Evolutionary conservation across 1,140 invertebrate genomes (phyloP).

Genomic region (Probaryconus sp.): DNA sequence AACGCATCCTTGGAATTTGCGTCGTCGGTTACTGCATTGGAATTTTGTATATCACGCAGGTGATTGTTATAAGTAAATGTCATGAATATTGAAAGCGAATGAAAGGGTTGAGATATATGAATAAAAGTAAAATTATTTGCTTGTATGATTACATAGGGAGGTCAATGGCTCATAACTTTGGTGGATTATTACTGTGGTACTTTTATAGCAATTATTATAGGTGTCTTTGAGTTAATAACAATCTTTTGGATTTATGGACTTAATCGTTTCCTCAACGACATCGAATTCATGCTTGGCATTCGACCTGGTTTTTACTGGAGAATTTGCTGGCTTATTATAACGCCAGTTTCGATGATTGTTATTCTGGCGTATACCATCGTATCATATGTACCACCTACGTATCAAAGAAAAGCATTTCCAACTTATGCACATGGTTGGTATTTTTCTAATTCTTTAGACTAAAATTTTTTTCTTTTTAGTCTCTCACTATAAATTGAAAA

Average conservation of each 20-base stretch:
- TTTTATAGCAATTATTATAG: constrained; percentile 79
- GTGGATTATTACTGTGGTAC: constrained; percentile 83
- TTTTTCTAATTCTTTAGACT: background rate
- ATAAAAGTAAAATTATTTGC: background rate
- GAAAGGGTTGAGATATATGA: background rate
- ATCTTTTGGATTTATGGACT: constrained; percentile 80
- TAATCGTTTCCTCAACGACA: constrained; percentile 81
- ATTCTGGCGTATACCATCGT: constrained; percentile 82
- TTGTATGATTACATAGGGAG: constrained; percentile 78
- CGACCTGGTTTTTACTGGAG: constrained; percentile 88
- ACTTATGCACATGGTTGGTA: constrained; percentile 70
- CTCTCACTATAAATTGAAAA: no score
- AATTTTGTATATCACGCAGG: constrained; percentile 78
- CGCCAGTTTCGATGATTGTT: constrained; percentile 86
- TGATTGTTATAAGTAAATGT: constrained; percentile 51
- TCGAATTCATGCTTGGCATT: constrained; percentile 86
- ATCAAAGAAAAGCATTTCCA: constrained; percentile 76
- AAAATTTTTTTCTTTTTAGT: no score
- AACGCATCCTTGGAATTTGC: constrained; percentile 72
- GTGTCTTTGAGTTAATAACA: constrained; percentile 77
- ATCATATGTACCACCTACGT: constrained; percentile 78
- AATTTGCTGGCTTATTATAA: constrained; percentile 88
- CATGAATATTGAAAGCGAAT: no score
- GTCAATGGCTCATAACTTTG: constrained; percentile 82
- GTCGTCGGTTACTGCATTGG: constrained; percentile 75